Evolutionary conservation across 1,140 invertebrate genomes (phyloP), one percentile per base, ranked within the genome.

Genomic region (Drosophila athabasca): DNA sequence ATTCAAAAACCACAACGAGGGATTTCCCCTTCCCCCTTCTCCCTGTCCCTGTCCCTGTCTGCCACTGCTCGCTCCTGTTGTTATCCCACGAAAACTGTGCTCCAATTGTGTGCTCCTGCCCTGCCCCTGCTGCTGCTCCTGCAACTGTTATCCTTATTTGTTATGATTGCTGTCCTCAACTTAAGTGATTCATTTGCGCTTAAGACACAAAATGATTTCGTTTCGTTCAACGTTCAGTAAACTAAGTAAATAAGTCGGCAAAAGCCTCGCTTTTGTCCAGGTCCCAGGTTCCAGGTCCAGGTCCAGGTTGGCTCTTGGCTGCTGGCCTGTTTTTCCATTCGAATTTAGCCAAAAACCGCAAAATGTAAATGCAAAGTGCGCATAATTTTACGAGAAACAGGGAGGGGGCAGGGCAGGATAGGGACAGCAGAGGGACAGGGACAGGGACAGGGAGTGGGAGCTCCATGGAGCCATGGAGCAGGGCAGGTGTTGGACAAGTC

Each of bases 131-230:
- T 31, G 29, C 7, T 8, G 3, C 9, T 35, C 35, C 49, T 64
- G 48, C 29, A 31, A 41, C 26, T 59, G 39, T 62, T 74, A 60
- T 58, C 59, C 50, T 50, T 75, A 19, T 71, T 79, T 68, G 64
- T 39, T 39, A 5, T 39, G 35, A 39, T 39, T 39, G 51, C 62
- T 57, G 57, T 75, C 41, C 52, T 44, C 65, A 70, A 64, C 79
- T 79, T 84, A 85, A 85, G 82, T 87, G 85, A 87, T 88, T 87
- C 82, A 88, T 82, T 87, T 88, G 70, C 77, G 75, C 82, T 87
- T 82, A 87, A 79, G 79, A 88, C 69, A 79, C 83, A 79, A 19
- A 88, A 88, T 76, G 79, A 82, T 82, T 76, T 82, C 58, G 65
- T 69, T 87, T 41, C 76, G 69, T 79, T 87, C 82, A 68, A 17